Evolutionary conservation across 2,888 invertebrate genomes (phyloP), one percentile per base, ranked within the genome.

Genomic region (Sialis lutaria): DNA sequence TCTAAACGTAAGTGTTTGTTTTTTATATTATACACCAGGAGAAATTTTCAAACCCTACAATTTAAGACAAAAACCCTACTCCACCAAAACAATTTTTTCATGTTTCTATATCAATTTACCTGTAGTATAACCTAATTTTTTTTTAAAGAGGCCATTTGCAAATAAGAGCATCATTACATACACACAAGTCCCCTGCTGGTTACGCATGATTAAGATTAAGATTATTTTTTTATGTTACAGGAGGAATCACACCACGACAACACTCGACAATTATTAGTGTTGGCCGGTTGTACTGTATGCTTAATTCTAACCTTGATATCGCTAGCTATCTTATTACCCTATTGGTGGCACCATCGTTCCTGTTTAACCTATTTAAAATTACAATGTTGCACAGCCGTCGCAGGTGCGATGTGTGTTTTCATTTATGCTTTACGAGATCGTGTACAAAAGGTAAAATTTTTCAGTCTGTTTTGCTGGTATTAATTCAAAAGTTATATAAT

Each of bases 371-470:
- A 77, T 60, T 65, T 81, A 44, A 80, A 81, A 63, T 66, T 80
- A 54, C 81, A 81, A 58, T 79, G 78, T 57, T 78, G 79, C 55
- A 69, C 76, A 2, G 76, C 81, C 9, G 67, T 82, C 48, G 75
- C 80, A 37, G 79, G 81, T 57, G 75, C 80, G 44, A 84, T 83
- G 74, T 70, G 77, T 5, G 75, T 71, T 46, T 72, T 72, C 55
- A 56, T 69, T 45, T 58, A 71, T 48, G 72, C 72, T 32, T 64
- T 69, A 44, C 59, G 68, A 40, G 66, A 65, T 53, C 66, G 68
- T 56, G 58, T 72, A 45, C 65, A 69, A 31, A 58, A 64, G 61
- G 73, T 73, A 60, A 41, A 40, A 3, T 5, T 40, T 10, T 40
- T 40, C 7, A 2, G 5, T 40, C 30, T 42, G 6, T 30, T 7